Percentiles rank a stretch among this genome's conserved stretches.
phyloP scores from a whole-genome alignment of 2,797 vertebrate species.

The Lagodon rhomboides region DNA sequence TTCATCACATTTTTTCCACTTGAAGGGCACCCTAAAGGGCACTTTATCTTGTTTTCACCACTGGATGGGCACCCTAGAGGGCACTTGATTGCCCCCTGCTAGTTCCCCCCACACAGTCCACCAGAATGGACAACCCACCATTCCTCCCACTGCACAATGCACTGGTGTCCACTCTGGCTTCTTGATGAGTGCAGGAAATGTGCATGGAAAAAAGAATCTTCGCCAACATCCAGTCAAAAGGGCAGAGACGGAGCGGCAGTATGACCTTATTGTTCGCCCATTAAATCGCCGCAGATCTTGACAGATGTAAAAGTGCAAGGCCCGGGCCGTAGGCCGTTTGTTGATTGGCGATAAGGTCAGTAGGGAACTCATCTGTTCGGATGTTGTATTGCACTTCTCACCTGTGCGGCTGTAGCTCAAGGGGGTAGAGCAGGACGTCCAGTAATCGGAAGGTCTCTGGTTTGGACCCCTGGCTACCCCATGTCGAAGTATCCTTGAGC shows the following conservation, averaged over 20 bases:
- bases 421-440: too few species aligned
- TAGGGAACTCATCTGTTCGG: constrained; percentile 9
- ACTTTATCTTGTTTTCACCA: too few species aligned
- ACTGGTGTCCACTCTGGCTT: neutral
- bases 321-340: constrained; percentile 33
- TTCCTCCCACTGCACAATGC: constrained; percentile 1
- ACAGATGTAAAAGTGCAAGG: constrained; percentile 56
- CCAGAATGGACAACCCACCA: neutral
- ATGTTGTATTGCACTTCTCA: constrained; percentile 1
- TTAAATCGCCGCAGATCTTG: constrained; percentile 48
- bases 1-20: too few species aligned
- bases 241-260: constrained; percentile 6
- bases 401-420: too few species aligned
- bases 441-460: too few species aligned
- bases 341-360: constrained; percentile 54
- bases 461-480: too few species aligned
- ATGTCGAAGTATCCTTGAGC: too few species aligned
- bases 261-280: constrained; percentile 50
- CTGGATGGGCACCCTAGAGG: too few species aligned
- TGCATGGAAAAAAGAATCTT: neutral
- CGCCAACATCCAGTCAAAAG: constrained; percentile 44
- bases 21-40: too few species aligned
- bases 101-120: too few species aligned
- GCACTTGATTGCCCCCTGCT: too few species aligned
- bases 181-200: constrained; percentile 1